A percentile compares a stretch with the other conserved stretches of the same genome.
phyloP scores from a whole-genome alignment of 2,797 vertebrate genomes.

The Bovichtus diacanthus region DNA sequence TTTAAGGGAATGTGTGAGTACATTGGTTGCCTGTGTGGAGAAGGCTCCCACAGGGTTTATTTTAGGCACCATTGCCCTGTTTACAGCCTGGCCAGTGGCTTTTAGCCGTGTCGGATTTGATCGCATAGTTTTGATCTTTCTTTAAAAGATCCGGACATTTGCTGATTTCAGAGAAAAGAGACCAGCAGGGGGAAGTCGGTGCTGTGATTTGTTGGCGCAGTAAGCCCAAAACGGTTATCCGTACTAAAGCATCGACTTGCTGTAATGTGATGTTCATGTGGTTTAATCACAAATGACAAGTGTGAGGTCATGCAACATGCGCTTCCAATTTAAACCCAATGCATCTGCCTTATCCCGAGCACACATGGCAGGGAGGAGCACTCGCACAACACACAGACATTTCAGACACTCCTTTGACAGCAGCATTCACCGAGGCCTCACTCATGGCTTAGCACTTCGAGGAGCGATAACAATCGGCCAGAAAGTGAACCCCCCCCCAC shows the following conservation, averaged over 20 bases:
- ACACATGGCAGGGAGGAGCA: slow-evolving; percentile 33
- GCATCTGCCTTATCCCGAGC: slow-evolving; percentile 23
- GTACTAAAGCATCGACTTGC: neutral
- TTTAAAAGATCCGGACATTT: neutral
- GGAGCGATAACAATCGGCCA: slow-evolving; percentile 62
- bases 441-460: slow-evolving; percentile 65
- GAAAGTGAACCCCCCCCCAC: slow-evolving; percentile 31
- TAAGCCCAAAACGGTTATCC: neutral
- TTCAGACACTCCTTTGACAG: slow-evolving; percentile 54
- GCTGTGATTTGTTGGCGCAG: slow-evolving; percentile 2
- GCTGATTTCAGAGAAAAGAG: neutral
- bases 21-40: slow-evolving; percentile 4
- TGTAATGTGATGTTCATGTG: slow-evolving; percentile 4
- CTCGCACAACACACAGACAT: slow-evolving; percentile 28
- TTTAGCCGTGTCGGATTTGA: slow-evolving; percentile 6
- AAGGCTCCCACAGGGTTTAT: slow-evolving; percentile 9
- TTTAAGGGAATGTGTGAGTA: slow-evolving; percentile 14
- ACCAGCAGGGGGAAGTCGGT: slow-evolving; percentile 47
- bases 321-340: slow-evolving; percentile 38
- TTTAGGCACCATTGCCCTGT: slow-evolving; percentile 21
- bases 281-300: slow-evolving; percentile 46
- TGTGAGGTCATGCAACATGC: slow-evolving; percentile 53
- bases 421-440: slow-evolving; percentile 48
- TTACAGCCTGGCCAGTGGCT: slow-evolving; percentile 18
- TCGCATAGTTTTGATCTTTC: neutral